Evolutionary conservation across 2,888 invertebrate species (phyloP).

Genomic region (Callyntrura guangdongensis): DNA sequence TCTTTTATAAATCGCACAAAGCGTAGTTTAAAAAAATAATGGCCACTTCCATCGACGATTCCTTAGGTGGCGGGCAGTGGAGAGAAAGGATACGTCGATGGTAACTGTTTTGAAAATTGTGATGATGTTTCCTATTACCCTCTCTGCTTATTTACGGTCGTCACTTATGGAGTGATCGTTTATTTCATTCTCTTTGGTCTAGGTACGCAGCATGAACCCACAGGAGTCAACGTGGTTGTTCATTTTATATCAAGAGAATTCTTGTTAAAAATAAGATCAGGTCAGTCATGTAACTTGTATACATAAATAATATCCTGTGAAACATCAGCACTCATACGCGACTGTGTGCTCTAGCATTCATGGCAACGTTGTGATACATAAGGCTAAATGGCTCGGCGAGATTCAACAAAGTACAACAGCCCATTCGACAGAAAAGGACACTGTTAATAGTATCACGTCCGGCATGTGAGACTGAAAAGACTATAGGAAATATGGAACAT

Average conservation of each 20-base stretch:
- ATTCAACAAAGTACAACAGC: constrained; percentile 29
- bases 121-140: constrained; percentile 35
- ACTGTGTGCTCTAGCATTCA: constrained; percentile 21
- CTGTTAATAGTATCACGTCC: constrained; percentile 22
- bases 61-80: background rate
- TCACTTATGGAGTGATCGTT: constrained; percentile 36
- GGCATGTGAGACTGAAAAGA: constrained; percentile 10
- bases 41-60: constrained; percentile 49
- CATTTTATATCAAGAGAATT: constrained; percentile 21
- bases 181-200: background rate
- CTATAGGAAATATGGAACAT: constrained; percentile 33
- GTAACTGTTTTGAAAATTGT: constrained; percentile 43
- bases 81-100: constrained; percentile 35
- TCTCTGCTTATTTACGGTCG: constrained; percentile 30
- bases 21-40: constrained; percentile 60
- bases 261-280: constrained; percentile 10
- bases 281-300: background rate
- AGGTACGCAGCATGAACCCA: background rate
- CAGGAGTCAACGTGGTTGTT: background rate
- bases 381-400: constrained; percentile 3
- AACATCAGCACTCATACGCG: background rate
- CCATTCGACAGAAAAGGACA: constrained; percentile 12
- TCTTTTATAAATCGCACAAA: constrained; percentile 31
- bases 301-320: background rate
- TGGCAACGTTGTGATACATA: constrained; percentile 24